Conservation (phyloP, 2,888 invertebrate genomes). For the Branchipolynoe longqiensis region DNA sequence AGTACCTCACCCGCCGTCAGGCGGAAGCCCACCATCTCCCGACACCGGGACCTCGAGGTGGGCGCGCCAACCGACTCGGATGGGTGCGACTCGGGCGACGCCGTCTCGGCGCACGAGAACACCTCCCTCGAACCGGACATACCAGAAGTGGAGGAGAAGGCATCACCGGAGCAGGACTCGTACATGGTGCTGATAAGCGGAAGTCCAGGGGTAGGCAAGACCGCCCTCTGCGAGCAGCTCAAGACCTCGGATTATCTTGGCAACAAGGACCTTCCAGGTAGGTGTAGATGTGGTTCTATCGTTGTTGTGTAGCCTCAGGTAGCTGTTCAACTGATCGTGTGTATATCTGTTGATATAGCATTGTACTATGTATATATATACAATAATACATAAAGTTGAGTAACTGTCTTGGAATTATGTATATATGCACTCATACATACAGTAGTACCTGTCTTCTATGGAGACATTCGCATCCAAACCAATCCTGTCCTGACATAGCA, state of each 20-base stretch:
- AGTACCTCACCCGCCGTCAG: not conserved
- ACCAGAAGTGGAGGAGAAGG: not conserved
- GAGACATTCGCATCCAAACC: too few species aligned
- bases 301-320: too few species aligned
- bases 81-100: not conserved
- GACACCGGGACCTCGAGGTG: not conserved
- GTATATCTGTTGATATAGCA: too few species aligned
- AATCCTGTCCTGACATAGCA: too few species aligned
- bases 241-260: slow-evolving; percentile 88
- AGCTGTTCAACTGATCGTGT: too few species aligned
- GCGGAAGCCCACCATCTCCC: not conserved
- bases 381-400: too few species aligned
- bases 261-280: slow-evolving; percentile 61
- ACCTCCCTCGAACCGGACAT: slow-evolving; percentile 28
- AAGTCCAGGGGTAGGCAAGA: slow-evolving; percentile 87
- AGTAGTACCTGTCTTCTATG: too few species aligned
- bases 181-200: slow-evolving; percentile 87
- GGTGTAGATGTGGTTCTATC: too few species aligned
- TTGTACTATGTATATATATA: too few species aligned
- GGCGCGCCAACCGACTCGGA: not conserved
- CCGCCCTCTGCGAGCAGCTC: slow-evolving; percentile 87
- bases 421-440: too few species aligned
- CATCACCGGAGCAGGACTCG: not conserved
- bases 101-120: slow-evolving; percentile 1
- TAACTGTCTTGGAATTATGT: too few species aligned